Evolutionary conservation across 1,140 invertebrate species (phyloP).

Genomic region (Drosophila kurseongensis): DNA sequence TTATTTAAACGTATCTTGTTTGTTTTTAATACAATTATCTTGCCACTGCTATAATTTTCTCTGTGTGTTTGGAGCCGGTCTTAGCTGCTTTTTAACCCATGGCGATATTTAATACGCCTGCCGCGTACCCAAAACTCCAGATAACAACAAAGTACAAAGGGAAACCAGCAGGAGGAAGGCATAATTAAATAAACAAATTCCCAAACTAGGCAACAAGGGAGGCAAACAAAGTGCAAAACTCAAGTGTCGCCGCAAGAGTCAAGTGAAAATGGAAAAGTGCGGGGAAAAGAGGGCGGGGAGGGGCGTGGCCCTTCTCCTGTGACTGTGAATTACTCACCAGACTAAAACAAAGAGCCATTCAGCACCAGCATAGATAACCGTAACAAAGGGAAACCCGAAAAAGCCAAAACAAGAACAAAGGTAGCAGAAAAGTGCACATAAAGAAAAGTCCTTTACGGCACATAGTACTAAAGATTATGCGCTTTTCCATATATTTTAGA

Average conservation of each 20-base stretch:
- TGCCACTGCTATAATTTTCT: background rate
- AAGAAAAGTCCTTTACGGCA: background rate
- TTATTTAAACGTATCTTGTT: too few species aligned
- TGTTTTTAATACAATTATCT: too few species aligned
- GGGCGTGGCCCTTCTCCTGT: constrained; percentile 19
- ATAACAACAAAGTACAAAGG: constrained; percentile 16
- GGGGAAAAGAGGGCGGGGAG: background rate
- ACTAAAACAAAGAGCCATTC: constrained; percentile 18
- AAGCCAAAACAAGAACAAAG: constrained; percentile 13
- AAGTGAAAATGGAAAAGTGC: constrained; percentile 19
- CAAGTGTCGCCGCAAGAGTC: constrained; percentile 31
- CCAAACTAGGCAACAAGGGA: constrained; percentile 38
- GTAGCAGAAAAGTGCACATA: constrained; percentile 1
- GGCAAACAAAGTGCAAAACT: constrained; percentile 41
- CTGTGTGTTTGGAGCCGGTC: too few species aligned
- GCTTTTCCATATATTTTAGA: background rate
- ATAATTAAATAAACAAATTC: constrained; percentile 55
- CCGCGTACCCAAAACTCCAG: constrained; percentile 24
- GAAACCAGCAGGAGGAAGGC: constrained; percentile 4
- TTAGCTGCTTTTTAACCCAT: constrained; percentile 10
- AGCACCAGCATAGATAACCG: constrained; percentile 21
- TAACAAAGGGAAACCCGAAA: constrained; percentile 30
- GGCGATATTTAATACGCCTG: constrained; percentile 34
- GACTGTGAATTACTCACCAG: constrained; percentile 24
- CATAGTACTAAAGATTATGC: too few species aligned